Base-by-base conservation (phyloP, 2,888 invertebrate species). In the Pseudeuparius sepicola region DNA sequence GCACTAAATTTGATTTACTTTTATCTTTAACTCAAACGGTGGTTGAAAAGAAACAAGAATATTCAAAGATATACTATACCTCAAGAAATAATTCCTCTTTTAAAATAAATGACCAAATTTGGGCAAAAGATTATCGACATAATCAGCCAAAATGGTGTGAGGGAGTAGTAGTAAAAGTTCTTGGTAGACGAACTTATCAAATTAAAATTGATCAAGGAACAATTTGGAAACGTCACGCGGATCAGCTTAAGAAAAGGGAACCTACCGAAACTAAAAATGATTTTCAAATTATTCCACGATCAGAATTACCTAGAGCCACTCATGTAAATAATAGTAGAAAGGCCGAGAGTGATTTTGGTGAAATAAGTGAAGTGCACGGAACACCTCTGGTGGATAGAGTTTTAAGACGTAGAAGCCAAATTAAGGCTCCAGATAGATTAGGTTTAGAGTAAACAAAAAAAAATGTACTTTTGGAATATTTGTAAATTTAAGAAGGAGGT, bases 61-160 rank as follows among this genome's bases (percentile, higher is more conserved):
- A 20, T 20, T n/a, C 6, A n/a, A 20, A 7, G 7, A 6, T 7
- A 20, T 20, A 20, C n/a, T 20, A 20, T 20, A 20, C 6, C 20
- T 7, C 6, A 20, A 6, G n/a, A 20, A 20, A 20, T 20, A 20
- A 20, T 20, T 10, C 15, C 10, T 3, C 11, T 7, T 28, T 28
- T 4, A 4, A 5, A 9, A 17, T 28, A 28, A 28, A 28, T 14
- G 15, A 28, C 15, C 6, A 4, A 17, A 13, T 28, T 3, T 14
- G 17, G 10, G 13, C 28, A 14, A 14, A 11, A 9, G 28, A 28
- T n/a, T n/a, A n/a, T n/a, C n/a, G n/a, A n/a, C n/a, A n/a, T n/a
- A n/a, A n/a, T n/a, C n/a, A n/a, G 17, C 14, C 10, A 6, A 28
- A 28, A n/a, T 28, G 28, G 28, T 28, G 28, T 28, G 16, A 14